Percentiles rank a stretch among this genome's conserved stretches.
These are phyloP conservation scores for Tetragonisca angustula DNA, from an alignment of 2,888 invertebrate species.

Conservation along the genomic window DNA sequence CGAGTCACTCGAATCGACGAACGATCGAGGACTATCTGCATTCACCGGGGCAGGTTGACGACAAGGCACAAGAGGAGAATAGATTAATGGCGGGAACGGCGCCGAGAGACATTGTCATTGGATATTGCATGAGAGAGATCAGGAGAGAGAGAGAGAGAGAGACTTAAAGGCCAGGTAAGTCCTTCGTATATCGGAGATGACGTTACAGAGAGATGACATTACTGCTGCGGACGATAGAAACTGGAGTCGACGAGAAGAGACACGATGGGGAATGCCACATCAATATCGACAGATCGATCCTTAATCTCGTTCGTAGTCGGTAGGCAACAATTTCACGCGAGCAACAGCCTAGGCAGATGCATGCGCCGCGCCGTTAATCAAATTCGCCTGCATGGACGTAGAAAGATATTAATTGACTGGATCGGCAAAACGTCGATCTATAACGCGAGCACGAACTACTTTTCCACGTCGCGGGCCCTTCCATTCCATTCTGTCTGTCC, in stretches of 20 bases:
- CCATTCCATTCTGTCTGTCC: background rate
- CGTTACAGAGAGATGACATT: constrained; percentile 79
- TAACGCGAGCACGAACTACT: constrained; percentile 22
- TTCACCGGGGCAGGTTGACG: constrained; percentile 55
- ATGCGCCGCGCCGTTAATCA: constrained; percentile 37
- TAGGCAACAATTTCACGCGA: constrained; percentile 40
- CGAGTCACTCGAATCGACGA: constrained; percentile 58
- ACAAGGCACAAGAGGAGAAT: constrained; percentile 54
- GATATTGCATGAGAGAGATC: constrained; percentile 60
- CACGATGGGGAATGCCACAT: constrained; percentile 36
- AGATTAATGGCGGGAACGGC: constrained; percentile 64
- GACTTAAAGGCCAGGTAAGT: constrained; percentile 73
- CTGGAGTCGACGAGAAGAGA: constrained; percentile 55
- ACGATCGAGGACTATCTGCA: constrained; percentile 58
- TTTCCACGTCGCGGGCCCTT: constrained; percentile 30
- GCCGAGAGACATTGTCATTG: constrained; percentile 68
- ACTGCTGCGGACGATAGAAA: constrained; percentile 71
- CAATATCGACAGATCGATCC: constrained; percentile 60
- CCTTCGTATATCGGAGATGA: constrained; percentile 68
- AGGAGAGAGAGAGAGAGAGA: background rate
- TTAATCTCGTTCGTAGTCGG: constrained; percentile 24
- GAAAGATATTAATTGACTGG: constrained; percentile 50
- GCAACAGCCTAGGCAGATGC: constrained; percentile 18
- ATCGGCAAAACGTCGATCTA: constrained; percentile 22
- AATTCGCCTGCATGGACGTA: constrained; percentile 30